Conservation (phyloP, 2,113 vertebrate species). For the Vulpes lagopus region DNA sequence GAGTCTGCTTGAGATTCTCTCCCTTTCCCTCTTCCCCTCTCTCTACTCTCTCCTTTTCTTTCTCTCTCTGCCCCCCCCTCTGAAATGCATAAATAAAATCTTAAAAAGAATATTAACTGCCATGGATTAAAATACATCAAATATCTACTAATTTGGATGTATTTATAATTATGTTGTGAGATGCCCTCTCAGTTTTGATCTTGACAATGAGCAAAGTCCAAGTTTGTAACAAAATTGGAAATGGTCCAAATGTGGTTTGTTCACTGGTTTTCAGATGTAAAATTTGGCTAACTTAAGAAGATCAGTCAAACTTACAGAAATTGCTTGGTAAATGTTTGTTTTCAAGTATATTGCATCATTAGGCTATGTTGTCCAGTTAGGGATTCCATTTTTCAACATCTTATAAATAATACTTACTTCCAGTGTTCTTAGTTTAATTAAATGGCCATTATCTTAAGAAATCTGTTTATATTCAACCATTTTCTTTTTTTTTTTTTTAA, state of each 20-base stretch:
- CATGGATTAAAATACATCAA: not conserved
- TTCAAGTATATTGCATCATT: not conserved
- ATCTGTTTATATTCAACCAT: slow-evolving; percentile 14
- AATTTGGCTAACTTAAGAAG: not conserved
- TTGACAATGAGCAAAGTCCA: not conserved
- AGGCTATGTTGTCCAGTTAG: not conserved
- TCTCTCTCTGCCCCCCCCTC: not conserved
- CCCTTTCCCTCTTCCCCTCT: not conserved
- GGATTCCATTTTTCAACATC: not conserved
- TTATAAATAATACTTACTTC: not conserved
- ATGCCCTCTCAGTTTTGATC: not conserved
- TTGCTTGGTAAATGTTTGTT: not conserved
- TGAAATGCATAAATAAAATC: not conserved
- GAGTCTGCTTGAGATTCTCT: not conserved
- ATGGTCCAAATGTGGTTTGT: not conserved
- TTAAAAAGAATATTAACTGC: not conserved
- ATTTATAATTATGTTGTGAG: not conserved
- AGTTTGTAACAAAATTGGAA: not conserved
- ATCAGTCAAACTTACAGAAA: not conserved
- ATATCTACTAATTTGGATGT: not conserved
- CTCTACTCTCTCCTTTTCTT: not conserved
- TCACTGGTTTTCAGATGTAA: slow-evolving; percentile 31
- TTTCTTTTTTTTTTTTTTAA: slow-evolving; percentile 66
- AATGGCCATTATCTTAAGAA: not conserved
- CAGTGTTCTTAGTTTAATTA: slow-evolving; percentile 14